Percentiles rank a stretch among this genome's conserved stretches.
Evolutionary conservation across 1,140 invertebrate genomes (phyloP).

Genomic region (Drosophila littoralis): DNA sequence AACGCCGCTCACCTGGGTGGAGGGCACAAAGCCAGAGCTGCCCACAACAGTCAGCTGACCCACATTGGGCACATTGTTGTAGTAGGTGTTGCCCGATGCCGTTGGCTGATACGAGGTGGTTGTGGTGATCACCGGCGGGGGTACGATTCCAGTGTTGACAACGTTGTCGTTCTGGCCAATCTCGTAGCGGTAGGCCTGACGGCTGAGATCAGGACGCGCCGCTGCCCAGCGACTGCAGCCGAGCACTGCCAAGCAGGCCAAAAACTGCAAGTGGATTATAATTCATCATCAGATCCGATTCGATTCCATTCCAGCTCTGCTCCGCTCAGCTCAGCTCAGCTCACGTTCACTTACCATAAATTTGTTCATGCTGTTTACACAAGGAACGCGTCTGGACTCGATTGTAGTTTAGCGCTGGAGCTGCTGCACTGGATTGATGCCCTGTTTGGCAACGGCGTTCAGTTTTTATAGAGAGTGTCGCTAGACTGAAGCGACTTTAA

Average conservation of each 20-base stretch:
- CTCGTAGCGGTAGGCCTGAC: slow-evolving; percentile 68
- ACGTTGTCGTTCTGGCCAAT: slow-evolving; percentile 54
- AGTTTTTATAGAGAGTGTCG: slow-evolving; percentile 61
- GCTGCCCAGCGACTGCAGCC: slow-evolving; percentile 34
- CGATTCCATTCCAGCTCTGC: not conserved
- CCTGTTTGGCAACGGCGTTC: slow-evolving; percentile 17
- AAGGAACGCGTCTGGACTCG: slow-evolving; percentile 11
- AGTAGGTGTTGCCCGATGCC: slow-evolving; percentile 79
- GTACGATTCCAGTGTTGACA: slow-evolving; percentile 47
- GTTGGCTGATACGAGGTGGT: slow-evolving; percentile 79
- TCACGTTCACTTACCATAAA: slow-evolving; percentile 67
- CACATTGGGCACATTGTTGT: slow-evolving; percentile 44
- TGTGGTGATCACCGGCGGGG: slow-evolving; percentile 26
- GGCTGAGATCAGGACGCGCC: slow-evolving; percentile 75
- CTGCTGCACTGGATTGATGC: slow-evolving; percentile 68
- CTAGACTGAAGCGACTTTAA: slow-evolving; percentile 48
- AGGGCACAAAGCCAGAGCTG: slow-evolving; percentile 36
- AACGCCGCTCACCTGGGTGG: slow-evolving; percentile 20
- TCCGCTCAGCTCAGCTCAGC: not conserved
- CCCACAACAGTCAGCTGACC: slow-evolving; percentile 42
- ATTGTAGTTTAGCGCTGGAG: slow-evolving; percentile 48
- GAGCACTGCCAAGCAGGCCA: slow-evolving; percentile 60
- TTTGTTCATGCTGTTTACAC: slow-evolving; percentile 62
- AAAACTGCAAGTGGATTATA: slow-evolving; percentile 33
- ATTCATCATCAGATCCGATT: not conserved